Percentiles rank a stretch among this genome's conserved stretches.
Evolutionary conservation across 2,113 vertebrate genomes (phyloP).

Genomic region (Pseudorasbora parva): DNA sequence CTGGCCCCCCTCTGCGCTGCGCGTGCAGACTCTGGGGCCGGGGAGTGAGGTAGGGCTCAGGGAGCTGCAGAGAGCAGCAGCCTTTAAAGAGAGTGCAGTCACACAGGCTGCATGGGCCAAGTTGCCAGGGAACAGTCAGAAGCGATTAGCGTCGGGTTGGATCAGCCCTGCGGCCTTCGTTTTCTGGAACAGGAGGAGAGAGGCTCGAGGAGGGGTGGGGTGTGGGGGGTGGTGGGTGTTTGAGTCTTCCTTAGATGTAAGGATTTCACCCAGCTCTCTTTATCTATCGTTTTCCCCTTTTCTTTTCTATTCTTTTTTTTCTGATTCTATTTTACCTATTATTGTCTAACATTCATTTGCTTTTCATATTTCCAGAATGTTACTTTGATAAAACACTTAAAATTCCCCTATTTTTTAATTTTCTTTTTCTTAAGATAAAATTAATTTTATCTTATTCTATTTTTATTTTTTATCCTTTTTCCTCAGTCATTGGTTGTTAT

Average conservation of each 20-base stretch:
- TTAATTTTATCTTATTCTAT: not conserved
- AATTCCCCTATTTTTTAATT: not conserved
- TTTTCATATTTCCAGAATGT: not conserved
- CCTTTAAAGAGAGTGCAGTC: slow-evolving; percentile 86
- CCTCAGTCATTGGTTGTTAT: not conserved
- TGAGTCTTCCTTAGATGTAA: slow-evolving; percentile 57
- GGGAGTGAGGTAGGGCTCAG: slow-evolving; percentile 37
- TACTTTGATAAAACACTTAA: not conserved
- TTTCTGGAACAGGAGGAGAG: slow-evolving; percentile 81
- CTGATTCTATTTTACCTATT: not conserved
- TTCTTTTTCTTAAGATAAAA: too few relatives aligned
- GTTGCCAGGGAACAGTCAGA: slow-evolving; percentile 97
- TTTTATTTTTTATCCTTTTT: not conserved
- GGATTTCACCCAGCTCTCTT: slow-evolving; percentile 40
- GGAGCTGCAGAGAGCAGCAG: slow-evolving; percentile 23
- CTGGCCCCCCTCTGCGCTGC: slow-evolving; percentile 86
- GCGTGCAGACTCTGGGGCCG: slow-evolving; percentile 70
- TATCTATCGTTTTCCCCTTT: not conserved
- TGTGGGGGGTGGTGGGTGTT: too few relatives aligned
- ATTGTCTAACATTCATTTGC: not conserved
- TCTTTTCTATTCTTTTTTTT: not conserved
- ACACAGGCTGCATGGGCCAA: slow-evolving; percentile 88
- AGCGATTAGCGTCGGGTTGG: slow-evolving; percentile 93
- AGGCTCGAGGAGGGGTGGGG: slow-evolving; percentile 43
- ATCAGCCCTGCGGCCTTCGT: slow-evolving; percentile 90